Percentiles rank a stretch among this genome's conserved stretches.
These are phyloP conservation scores for Dolichomitus sp. DNA, from an alignment of 2,888 invertebrate species.

Conservation along the genomic window DNA sequence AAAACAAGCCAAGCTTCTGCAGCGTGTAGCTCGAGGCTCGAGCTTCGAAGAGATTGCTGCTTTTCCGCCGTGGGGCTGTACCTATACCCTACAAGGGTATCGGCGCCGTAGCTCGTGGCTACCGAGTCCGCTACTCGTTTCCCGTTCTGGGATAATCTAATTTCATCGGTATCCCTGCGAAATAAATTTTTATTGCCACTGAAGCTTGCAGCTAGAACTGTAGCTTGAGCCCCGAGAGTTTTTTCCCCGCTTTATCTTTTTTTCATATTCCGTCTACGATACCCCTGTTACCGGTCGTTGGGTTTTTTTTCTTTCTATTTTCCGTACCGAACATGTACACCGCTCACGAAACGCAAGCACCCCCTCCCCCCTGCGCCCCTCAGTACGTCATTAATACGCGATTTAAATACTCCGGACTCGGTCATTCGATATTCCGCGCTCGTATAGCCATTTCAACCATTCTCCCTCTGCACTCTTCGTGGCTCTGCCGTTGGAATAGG, in stretches of 20 bases:
- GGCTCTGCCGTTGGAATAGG: constrained; percentile 18
- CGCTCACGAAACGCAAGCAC: constrained; percentile 39
- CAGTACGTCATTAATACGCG: constrained; percentile 59
- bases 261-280: constrained; percentile 44
- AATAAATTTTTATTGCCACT: constrained; percentile 78
- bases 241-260: constrained; percentile 50
- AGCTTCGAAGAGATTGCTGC: constrained; percentile 77
- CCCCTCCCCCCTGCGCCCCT: not conserved
- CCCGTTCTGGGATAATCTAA: constrained; percentile 76
- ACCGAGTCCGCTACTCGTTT: constrained; percentile 67
- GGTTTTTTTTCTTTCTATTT: constrained; percentile 18
- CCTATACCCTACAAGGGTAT: constrained; percentile 26
- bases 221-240: constrained; percentile 38
- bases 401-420: constrained; percentile 58
- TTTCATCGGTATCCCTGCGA: constrained; percentile 72
- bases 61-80: constrained; percentile 63
- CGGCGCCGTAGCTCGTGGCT: constrained; percentile 53
- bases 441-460: constrained; percentile 45
- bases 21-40: constrained; percentile 27
- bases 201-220: constrained; percentile 71
- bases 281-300: constrained; percentile 41
- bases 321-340: constrained; percentile 34
- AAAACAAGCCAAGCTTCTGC: constrained; percentile 37
- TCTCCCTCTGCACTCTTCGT: not conserved
- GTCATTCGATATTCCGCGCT: constrained; percentile 63